These are phyloP conservation scores for Myotis brandtii DNA, from an alignment of 2,113 vertebrate species.

Conservation along the genomic window DNA sequence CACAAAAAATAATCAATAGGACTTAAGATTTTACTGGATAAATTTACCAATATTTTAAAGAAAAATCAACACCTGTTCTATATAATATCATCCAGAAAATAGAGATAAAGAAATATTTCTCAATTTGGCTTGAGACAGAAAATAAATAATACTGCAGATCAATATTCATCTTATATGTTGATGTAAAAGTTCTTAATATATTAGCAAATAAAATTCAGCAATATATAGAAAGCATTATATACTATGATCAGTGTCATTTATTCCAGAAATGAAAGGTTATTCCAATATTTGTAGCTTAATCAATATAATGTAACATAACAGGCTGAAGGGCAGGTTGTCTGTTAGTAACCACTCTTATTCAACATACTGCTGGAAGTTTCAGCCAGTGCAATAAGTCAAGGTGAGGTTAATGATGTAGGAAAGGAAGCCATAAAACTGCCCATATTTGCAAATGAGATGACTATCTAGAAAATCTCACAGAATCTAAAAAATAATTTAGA, in stretches of 20 bases:
- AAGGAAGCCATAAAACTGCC: neutral
- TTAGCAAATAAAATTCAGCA: neutral
- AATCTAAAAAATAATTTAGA: neutral
- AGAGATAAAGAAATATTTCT: neutral
- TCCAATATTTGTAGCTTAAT: neutral
- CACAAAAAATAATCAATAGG: neutral
- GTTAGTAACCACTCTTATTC: neutral
- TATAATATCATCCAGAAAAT: neutral
- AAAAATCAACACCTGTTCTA: neutral
- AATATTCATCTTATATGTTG: neutral
- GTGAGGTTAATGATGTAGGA: neutral
- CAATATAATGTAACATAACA: neutral
- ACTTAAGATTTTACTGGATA: neutral
- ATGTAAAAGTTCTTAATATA: neutral
- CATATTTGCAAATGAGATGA: neutral
- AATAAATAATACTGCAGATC: neutral
- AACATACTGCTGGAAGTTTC: neutral
- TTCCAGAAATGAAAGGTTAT: neutral
- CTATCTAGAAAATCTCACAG: neutral
- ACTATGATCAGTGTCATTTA: neutral
- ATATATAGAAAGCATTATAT: neutral
- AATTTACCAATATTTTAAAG: neutral
- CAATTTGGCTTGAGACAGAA: neutral
- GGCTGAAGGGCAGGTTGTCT: neutral
- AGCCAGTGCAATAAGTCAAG: neutral